Evolutionary conservation across 2,113 vertebrate species (phyloP).

Genomic region (Equus przewalskii): DNA sequence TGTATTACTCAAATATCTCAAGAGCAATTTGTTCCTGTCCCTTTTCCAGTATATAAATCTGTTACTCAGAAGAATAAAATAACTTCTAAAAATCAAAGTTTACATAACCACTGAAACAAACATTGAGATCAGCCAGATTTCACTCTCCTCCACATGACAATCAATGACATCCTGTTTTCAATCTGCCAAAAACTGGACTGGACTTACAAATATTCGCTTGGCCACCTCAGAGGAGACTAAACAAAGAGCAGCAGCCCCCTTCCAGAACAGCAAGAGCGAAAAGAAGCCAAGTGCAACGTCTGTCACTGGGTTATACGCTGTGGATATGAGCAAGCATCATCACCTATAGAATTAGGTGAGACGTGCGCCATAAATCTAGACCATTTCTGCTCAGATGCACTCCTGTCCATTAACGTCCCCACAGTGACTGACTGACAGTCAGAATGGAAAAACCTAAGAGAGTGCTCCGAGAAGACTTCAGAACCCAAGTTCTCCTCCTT

Average conservation of each 20-base stretch:
- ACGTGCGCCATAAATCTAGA: not conserved
- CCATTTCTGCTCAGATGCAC: not conserved
- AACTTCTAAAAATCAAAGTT: constrained; percentile 73
- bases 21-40: not conserved
- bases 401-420: not conserved
- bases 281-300: not conserved
- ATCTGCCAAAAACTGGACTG: not conserved
- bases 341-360: not conserved
- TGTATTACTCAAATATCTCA: not conserved
- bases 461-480: not conserved
- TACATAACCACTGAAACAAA: constrained; percentile 72
- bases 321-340: not conserved
- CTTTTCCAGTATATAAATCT: not conserved
- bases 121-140: constrained; percentile 57
- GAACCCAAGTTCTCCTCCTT: not conserved
- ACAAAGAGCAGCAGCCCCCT: not conserved
- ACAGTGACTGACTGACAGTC: not conserved
- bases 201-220: not conserved
- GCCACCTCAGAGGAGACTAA: not conserved
- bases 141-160: constrained; percentile 3
- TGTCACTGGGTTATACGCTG: not conserved
- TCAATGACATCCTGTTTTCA: not conserved
- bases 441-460: not conserved
- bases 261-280: not conserved
- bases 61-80: constrained; percentile 61